Evolutionary conservation across 2,797 vertebrate genomes (phyloP).

Genomic region (Hybognathus amarus): DNA sequence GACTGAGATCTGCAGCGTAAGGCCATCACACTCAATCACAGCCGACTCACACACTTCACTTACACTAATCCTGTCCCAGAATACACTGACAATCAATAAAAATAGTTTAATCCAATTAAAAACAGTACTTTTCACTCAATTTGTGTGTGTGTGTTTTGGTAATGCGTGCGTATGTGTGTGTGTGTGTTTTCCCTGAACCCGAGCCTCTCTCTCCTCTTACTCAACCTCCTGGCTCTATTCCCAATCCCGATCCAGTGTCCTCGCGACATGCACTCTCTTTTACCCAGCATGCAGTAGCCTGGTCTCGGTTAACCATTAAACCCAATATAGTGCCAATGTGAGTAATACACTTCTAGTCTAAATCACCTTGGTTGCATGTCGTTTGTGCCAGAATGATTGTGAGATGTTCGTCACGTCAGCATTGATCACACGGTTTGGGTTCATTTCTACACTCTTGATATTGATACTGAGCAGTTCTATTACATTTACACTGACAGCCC

Average conservation of each 20-base stretch:
- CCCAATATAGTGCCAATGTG: no score
- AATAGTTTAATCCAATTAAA: neutral
- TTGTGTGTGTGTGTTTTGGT: no score
- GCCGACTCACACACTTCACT: neutral
- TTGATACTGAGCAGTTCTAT: no score
- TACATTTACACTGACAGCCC: no score
- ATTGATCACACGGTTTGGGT: no score
- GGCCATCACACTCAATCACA: neutral
- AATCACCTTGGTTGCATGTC: no score
- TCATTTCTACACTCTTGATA: no score
- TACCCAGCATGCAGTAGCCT: neutral
- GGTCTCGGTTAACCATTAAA: no score
- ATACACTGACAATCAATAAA: neutral
- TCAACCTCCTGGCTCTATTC: constrained; percentile 60
- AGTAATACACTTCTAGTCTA: no score
- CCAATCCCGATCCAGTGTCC: constrained; percentile 54
- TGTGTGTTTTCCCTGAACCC: neutral
- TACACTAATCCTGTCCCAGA: neutral
- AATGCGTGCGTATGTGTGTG: neutral
- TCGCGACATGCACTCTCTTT: constrained; percentile 48
- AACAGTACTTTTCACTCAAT: neutral
- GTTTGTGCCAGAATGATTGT: no score
- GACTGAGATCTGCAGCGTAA: neutral
- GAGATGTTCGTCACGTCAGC: no score
- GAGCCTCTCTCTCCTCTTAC: constrained; percentile 53